These are phyloP conservation scores for Phenganax marumi DNA, from an alignment of 92 coral and sea anemone species.

Conservation along the genomic window DNA sequence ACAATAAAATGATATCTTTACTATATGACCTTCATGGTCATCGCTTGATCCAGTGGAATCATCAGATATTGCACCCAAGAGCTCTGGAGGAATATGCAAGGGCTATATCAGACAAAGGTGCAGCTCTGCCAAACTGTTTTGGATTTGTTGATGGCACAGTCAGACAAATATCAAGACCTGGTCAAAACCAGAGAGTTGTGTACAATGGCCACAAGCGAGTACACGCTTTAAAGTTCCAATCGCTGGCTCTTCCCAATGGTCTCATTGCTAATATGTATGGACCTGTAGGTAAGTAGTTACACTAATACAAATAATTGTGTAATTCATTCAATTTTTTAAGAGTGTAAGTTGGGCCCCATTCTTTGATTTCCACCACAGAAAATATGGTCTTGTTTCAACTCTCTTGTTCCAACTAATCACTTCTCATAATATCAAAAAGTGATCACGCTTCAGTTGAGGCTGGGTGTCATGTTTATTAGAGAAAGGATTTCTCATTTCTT, in stretches of 20 bases:
- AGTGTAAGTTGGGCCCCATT: no score
- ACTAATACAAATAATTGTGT: not conserved
- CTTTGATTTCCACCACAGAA: no score
- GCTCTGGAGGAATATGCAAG: constrained; percentile 42
- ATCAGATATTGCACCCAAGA: constrained; percentile 26
- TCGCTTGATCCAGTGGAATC: constrained; percentile 42
- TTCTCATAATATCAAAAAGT: no score
- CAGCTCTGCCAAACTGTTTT: constrained; percentile 52
- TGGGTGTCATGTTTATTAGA: no score
- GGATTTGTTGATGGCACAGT: constrained; percentile 58
- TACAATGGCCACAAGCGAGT: constrained; percentile 51
- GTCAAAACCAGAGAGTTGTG: constrained; percentile 40
- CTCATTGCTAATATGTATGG: constrained; percentile 51
- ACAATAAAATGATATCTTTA: constrained; percentile 8
- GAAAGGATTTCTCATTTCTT: no score
- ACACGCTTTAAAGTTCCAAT: constrained; percentile 45
- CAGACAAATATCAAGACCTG: constrained; percentile 46
- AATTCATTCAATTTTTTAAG: not conserved
- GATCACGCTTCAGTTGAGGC: no score
- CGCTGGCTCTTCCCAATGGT: constrained; percentile 55
- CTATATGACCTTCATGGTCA: constrained; percentile 34
- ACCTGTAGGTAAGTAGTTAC: constrained; percentile 26
- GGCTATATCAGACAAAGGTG: constrained; percentile 42
- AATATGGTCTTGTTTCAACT: no score
- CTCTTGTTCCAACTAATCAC: no score